phyloP scores from a whole-genome alignment of 2,888 invertebrate genomes.

The Lithophane socia region DNA sequence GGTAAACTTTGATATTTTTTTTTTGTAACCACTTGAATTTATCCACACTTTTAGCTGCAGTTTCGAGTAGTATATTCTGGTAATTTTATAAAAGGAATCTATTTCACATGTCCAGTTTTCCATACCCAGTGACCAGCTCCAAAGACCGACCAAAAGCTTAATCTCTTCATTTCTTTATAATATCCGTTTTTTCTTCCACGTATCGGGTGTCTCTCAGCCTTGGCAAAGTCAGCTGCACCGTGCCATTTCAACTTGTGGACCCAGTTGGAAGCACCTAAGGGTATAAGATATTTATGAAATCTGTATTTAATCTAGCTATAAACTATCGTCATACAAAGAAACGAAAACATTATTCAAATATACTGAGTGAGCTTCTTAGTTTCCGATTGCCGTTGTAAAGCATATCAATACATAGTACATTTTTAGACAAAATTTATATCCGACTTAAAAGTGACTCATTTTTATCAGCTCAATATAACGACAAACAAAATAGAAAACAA shows the following conservation, averaged over 20 bases:
- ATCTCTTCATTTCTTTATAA: constrained; percentile 77
- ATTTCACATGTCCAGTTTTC: neutral
- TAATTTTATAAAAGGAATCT: neutral
- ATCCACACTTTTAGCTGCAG: no score
- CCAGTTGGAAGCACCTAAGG: constrained; percentile 85
- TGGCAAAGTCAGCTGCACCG: constrained; percentile 78
- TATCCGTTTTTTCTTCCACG: constrained; percentile 80
- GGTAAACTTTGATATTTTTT: no score
- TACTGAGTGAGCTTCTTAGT: neutral
- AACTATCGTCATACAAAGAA: constrained; percentile 4
- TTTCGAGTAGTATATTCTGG: neutral
- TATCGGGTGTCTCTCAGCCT: constrained; percentile 74
- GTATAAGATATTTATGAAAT: neutral
- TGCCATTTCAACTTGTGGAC: constrained; percentile 84
- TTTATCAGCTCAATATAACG: neutral
- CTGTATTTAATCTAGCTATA: neutral
- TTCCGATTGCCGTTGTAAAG: neutral
- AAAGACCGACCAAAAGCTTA: constrained; percentile 86
- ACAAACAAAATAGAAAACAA: neutral
- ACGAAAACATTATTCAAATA: neutral
- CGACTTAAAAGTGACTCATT: no score
- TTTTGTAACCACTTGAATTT: no score
- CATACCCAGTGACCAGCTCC: constrained; percentile 87
- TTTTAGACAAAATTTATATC: neutral
- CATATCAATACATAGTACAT: neutral